Percentiles rank a stretch among this genome's conserved stretches.
Evolutionary conservation across 92 coral and sea anemone genomes (phyloP).

Genomic region (Phenganax marumi): DNA sequence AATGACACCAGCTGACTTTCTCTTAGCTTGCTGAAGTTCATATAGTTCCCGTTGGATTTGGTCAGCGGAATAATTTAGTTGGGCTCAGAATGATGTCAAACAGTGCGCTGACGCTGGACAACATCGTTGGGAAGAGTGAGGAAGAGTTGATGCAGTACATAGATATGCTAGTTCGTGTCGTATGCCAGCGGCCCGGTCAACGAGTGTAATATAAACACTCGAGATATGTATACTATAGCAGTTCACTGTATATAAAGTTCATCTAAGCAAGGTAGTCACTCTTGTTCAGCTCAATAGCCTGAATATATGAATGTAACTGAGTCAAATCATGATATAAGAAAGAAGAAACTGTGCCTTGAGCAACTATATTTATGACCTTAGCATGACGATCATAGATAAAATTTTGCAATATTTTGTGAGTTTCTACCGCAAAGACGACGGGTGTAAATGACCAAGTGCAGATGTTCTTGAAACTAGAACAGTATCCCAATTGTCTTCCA

Average conservation of each 20-base stretch:
- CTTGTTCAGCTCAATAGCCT: too few species aligned
- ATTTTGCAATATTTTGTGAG: too few species aligned
- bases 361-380: too few species aligned
- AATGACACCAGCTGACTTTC: background rate
- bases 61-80: background rate
- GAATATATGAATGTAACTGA: too few species aligned
- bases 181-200: background rate
- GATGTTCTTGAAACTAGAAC: background rate
- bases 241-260: background rate
- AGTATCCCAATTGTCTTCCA: conserved; percentile 5
- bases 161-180: conserved; percentile 11
- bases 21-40: conserved; percentile 27
- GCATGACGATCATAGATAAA: too few species aligned
- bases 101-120: background rate
- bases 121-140: conserved; percentile 8
- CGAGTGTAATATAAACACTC: background rate
- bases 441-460: conserved; percentile 3
- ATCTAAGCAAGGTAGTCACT: too few species aligned
- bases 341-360: too few species aligned
- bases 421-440: too few species aligned
- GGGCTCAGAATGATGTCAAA: conserved; percentile 36
- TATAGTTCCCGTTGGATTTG: conserved; percentile 51
- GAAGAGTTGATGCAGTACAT: background rate
- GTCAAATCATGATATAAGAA: too few species aligned
- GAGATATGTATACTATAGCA: background rate